A percentile compares a stretch with the other conserved stretches of the same genome.
Evolutionary conservation across 2,113 vertebrate species (phyloP).

Genomic region (Isurus oxyrinchus): DNA sequence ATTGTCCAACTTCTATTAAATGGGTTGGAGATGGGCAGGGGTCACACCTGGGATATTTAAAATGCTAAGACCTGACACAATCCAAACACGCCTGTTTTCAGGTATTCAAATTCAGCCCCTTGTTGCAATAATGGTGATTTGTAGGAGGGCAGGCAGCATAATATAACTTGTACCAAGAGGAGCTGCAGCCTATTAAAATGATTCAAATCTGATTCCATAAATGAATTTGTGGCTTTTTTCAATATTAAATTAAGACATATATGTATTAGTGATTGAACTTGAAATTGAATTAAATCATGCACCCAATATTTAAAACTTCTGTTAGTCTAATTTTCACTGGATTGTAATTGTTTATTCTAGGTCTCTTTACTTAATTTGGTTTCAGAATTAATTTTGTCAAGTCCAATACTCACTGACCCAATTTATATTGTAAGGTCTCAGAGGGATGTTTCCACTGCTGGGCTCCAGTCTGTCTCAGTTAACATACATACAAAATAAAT

Average conservation of each 20-base stretch:
- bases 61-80: not conserved
- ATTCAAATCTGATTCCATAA: not conserved
- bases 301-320: not conserved
- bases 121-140: not conserved
- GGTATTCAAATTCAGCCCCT: not conserved
- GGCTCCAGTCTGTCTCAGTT: not conserved
- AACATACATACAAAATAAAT: not conserved
- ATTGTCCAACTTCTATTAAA: not conserved
- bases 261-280: not conserved
- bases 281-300: not conserved
- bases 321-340: not conserved
- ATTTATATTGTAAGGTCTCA: constrained; percentile 22
- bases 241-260: constrained; percentile 13
- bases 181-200: not conserved
- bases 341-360: not conserved
- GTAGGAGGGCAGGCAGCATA: not conserved
- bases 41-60: not conserved
- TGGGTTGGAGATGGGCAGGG: not conserved
- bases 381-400: constrained; percentile 28
- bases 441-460: constrained; percentile 10
- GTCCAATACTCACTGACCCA: not conserved
- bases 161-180: not conserved
- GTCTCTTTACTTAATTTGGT: constrained; percentile 5
- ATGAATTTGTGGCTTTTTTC: not conserved
- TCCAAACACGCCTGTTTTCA: not conserved